Evolutionary conservation across 2,113 vertebrate genomes (phyloP), one percentile per base, ranked within the genome.

Genomic region (Neolamprologus cancellatus): DNA sequence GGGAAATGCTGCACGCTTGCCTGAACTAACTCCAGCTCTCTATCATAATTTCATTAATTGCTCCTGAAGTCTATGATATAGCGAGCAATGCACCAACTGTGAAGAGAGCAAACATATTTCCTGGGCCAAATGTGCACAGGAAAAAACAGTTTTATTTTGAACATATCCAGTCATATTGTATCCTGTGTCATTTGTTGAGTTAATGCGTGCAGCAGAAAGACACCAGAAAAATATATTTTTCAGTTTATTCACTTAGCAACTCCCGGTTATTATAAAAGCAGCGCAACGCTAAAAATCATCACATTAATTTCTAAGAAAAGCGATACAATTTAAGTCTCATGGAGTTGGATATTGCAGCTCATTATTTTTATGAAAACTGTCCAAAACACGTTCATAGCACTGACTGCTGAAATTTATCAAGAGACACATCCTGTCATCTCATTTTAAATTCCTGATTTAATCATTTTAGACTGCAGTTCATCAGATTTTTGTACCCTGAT

Each of bases 41-140:
- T 78, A 94, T 95, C 93, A 94, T 93, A 69, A 92, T 93, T 94
- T 93, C 94, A 95, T 94, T 93, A 94, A 94, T 94, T 93, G 93
- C 92, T 92, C 91, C 91, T 92, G 90, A 93, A 93, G 93, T 93
- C 90, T 89, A 91, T 91, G 92, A 94, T 93, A 94, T 89, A 89
- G 88, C 36, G 84, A 90, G 93, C 57, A 32, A 81, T 81, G 88
- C 92, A 82, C 81, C 91, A 46, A 91, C 93, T 93, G 91, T 89
- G 92, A 90, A 76, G 85, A 88, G 87, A 89, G 91, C 55, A 91
- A 88, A 53, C 90, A 81, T 66, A 88, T 88, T 90, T 90, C 81
- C 84, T 69, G 57, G 52, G 88, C 91, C 89, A 93, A 95, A 94
- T 94, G 89, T 85, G 89, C 80, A 74, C 10, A 32, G 54, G 71